A percentile compares a stretch with the other conserved stretches of the same genome.
Evolutionary conservation across 30 jellyfish, hydroid and myxozoan genomes (phyloP).

Genomic region (Aurelia coerulea): DNA sequence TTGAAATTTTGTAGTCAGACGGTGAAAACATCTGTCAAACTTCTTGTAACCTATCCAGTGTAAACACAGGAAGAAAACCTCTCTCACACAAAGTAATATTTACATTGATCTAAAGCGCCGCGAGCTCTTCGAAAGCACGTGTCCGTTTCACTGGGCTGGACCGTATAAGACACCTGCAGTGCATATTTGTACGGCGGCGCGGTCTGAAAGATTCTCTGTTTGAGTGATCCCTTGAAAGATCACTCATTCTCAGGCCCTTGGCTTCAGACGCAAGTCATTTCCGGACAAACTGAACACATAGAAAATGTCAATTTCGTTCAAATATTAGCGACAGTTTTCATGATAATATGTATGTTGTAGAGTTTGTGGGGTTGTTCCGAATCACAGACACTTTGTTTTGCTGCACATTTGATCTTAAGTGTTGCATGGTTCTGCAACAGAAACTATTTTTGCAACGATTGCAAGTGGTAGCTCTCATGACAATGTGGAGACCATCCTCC

Average conservation of each 20-base stretch:
- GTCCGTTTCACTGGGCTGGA: constrained; percentile 54
- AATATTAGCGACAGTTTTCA: constrained; percentile 15
- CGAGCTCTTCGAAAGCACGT: constrained; percentile 66
- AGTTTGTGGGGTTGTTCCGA: too few species aligned
- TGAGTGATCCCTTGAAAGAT: constrained; percentile 14
- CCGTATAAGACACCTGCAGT: constrained; percentile 75
- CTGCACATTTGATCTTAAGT: too few species aligned
- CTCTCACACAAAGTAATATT: constrained; percentile 52
- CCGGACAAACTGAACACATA: constrained; percentile 34
- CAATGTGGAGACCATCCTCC: too few species aligned
- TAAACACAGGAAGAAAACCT: constrained; percentile 53
- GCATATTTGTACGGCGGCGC: constrained; percentile 68
- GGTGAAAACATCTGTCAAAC: constrained; percentile 67
- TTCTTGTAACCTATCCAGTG: constrained; percentile 58
- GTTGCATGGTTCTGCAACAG: too few species aligned
- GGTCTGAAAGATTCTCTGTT: constrained; percentile 52
- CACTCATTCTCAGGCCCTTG: constrained; percentile 48
- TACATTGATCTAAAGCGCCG: constrained; percentile 74
- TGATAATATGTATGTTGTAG: too few species aligned
- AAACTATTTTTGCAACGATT: too few species aligned
- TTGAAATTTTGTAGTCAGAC: too few species aligned
- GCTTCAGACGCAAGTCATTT: constrained; percentile 37
- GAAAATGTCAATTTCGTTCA: constrained; percentile 21
- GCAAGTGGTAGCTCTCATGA: too few species aligned
- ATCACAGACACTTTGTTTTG: too few species aligned